These are phyloP conservation scores for Notolepis coatsorum DNA, from an alignment of 2,797 vertebrate genomes.

Conservation along the genomic window DNA sequence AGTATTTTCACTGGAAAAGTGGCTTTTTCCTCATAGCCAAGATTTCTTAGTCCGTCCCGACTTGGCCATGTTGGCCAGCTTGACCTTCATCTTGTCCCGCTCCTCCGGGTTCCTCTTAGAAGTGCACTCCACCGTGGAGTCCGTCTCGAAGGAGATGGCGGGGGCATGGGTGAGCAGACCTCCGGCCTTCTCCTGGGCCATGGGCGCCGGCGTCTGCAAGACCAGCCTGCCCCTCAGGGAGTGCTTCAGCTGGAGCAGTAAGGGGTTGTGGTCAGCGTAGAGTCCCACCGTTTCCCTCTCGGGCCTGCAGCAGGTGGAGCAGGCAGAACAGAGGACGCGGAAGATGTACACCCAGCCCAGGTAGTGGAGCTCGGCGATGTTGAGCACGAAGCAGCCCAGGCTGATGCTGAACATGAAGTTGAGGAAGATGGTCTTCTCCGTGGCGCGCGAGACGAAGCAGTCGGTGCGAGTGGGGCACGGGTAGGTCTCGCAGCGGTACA, in stretches of 20 bases:
- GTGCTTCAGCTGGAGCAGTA: slow-evolving; percentile 74
- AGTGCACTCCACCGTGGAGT: slow-evolving; percentile 71
- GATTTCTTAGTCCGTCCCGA: slow-evolving; percentile 74
- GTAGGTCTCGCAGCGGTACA: slow-evolving; percentile 75
- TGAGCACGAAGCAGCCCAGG: slow-evolving; percentile 76
- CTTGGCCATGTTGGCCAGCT: slow-evolving; percentile 62
- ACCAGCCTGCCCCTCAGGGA: slow-evolving; percentile 71
- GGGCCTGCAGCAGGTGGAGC: slow-evolving; percentile 63
- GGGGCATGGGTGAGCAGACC: slow-evolving; percentile 58
- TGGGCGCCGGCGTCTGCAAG: slow-evolving; percentile 61
- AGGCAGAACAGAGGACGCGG: slow-evolving; percentile 70
- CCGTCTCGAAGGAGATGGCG: slow-evolving; percentile 78
- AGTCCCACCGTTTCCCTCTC: slow-evolving; percentile 46
- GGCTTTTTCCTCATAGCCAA: slow-evolving; percentile 72
- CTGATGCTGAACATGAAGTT: slow-evolving; percentile 79
- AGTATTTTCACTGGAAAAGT: neutral
- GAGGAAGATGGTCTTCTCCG: slow-evolving; percentile 80
- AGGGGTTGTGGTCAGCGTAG: slow-evolving; percentile 65
- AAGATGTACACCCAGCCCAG: slow-evolving; percentile 78
- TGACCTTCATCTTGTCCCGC: slow-evolving; percentile 51
- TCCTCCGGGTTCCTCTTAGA: slow-evolving; percentile 66
- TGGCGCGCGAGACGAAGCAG: slow-evolving; percentile 80
- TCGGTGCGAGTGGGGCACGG: slow-evolving; percentile 74
- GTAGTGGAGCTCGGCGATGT: slow-evolving; percentile 77
- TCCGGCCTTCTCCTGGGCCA: slow-evolving; percentile 58